Percentiles rank a stretch among this genome's conserved stretches.
phyloP scores from a whole-genome alignment of 2,888 invertebrate genomes.

The Petrolisthes manimaculis region DNA sequence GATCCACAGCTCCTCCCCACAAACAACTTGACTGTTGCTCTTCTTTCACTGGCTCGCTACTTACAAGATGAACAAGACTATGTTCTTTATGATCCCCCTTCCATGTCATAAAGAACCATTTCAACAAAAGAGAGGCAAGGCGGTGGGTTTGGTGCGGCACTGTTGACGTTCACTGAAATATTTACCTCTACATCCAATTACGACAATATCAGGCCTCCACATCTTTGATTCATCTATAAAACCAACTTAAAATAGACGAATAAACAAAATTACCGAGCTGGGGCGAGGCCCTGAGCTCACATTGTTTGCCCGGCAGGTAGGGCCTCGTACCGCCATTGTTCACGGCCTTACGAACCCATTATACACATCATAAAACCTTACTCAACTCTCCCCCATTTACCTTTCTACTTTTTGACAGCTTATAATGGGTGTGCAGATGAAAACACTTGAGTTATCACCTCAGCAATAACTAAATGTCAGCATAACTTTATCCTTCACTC shows the following conservation, averaged over 20 bases:
- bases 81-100: not conserved
- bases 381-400: conserved; percentile 16
- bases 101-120: not conserved
- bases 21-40: conserved; percentile 36
- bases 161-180: not conserved
- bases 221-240: conserved; percentile 51
- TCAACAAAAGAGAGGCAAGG: not conserved
- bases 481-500: not conserved
- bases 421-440: conserved; percentile 27
- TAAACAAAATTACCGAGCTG: conserved; percentile 48
- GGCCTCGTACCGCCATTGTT: conserved; percentile 50
- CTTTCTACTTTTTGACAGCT: conserved; percentile 23
- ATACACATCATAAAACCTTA: conserved; percentile 35
- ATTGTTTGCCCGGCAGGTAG: conserved; percentile 49
- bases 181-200: conserved; percentile 46
- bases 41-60: conserved; percentile 21
- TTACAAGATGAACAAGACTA: not conserved
- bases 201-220: conserved; percentile 27
- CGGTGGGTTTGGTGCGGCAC: not conserved
- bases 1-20: conserved; percentile 28
- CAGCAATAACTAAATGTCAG: not conserved
- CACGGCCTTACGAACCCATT: conserved; percentile 47
- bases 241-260: conserved; percentile 44
- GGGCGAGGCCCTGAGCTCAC: conserved; percentile 27
- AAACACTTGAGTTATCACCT: conserved; percentile 15